These are phyloP conservation scores for Orycteropus afer DNA, from an alignment of 2,113 vertebrate genomes.

Conservation along the genomic window DNA sequence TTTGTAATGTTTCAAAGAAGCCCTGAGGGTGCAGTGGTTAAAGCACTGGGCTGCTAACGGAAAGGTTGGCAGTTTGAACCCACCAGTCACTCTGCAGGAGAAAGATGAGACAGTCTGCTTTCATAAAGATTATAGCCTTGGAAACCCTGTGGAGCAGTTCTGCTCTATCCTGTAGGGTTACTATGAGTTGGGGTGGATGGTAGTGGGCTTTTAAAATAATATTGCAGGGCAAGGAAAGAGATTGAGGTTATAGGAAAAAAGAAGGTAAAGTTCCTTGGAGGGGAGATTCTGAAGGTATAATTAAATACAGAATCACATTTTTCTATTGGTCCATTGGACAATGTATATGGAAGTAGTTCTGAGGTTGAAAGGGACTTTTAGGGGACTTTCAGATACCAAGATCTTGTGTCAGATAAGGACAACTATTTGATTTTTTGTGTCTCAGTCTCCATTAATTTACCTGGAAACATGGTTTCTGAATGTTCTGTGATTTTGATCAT, in stretches of 20 bases:
- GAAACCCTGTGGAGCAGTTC: neutral
- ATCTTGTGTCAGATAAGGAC: constrained; percentile 38
- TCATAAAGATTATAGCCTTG: neutral
- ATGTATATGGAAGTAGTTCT: constrained; percentile 34
- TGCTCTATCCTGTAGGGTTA: neutral
- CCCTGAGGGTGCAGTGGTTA: too few relatives aligned
- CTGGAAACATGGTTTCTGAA: constrained; percentile 34
- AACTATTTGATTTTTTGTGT: neutral
- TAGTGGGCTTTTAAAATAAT: neutral
- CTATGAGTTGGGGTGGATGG: neutral
- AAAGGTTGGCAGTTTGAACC: neutral
- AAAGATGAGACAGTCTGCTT: neutral
- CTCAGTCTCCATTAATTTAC: neutral
- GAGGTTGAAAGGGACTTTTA: constrained; percentile 30
- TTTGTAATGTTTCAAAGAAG: neutral
- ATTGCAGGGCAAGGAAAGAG: neutral
- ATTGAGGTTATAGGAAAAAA: constrained; percentile 27
- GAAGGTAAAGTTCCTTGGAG: neutral
- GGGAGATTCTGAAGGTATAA: constrained; percentile 19
- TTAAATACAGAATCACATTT: constrained; percentile 6
- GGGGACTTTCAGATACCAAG: neutral
- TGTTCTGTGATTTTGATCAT: neutral
- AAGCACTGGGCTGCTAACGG: neutral
- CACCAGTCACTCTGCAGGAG: neutral
- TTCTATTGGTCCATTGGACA: neutral